A percentile compares a stretch with the other conserved stretches of the same genome.
Conservation (phyloP, 2,888 invertebrate species). For the Luperina testacea region DNA sequence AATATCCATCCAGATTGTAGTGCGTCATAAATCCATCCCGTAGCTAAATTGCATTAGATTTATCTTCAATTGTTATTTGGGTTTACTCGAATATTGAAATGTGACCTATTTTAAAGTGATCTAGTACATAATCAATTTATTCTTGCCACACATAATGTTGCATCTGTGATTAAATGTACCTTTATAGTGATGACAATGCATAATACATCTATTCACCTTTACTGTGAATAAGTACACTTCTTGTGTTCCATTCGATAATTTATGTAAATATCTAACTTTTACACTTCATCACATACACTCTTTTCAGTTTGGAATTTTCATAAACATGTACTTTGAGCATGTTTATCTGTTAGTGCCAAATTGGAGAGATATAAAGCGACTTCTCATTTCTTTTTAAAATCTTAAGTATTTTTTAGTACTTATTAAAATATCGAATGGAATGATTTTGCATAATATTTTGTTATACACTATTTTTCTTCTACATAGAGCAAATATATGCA, state of each 20-base stretch:
- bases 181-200: constrained; percentile 73
- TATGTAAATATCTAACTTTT: constrained; percentile 24
- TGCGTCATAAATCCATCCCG: constrained; percentile 41
- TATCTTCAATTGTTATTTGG: constrained; percentile 72
- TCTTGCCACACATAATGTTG: constrained; percentile 82
- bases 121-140: constrained; percentile 52
- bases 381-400: constrained; percentile 19
- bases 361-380: constrained; percentile 66
- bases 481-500: constrained; percentile 54
- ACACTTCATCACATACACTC: constrained; percentile 49
- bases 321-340: constrained; percentile 63
- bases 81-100: constrained; percentile 48
- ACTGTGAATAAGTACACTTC: constrained; percentile 59
- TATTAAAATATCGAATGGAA: constrained; percentile 57
- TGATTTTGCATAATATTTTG: constrained; percentile 55
- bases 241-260: constrained; percentile 59
- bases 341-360: constrained; percentile 74
- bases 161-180: constrained; percentile 84
- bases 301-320: constrained; percentile 77
- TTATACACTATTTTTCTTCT: constrained; percentile 47
- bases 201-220: constrained; percentile 67
- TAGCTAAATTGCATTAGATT: constrained; percentile 64
- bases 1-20: constrained; percentile 27
- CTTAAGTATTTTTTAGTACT: constrained; percentile 11
- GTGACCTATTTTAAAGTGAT: constrained; percentile 47